Percentiles rank a stretch among this genome's conserved stretches.
These are phyloP conservation scores for Drosophila kuntzei DNA, from an alignment of 2,888 invertebrate genomes.

Conservation along the genomic window DNA sequence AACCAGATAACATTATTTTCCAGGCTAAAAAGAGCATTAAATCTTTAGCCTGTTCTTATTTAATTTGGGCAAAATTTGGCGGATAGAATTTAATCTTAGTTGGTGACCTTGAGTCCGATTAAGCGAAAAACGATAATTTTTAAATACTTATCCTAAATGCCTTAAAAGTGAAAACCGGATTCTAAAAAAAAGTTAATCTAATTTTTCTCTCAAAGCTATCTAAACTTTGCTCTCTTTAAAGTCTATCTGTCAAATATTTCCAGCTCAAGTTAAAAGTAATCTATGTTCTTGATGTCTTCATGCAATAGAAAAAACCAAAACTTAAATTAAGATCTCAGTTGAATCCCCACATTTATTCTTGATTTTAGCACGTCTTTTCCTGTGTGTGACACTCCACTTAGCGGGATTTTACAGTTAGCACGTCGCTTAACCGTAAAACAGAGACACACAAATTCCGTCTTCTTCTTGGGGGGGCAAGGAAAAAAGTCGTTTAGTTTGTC, in stretches of 20 bases:
- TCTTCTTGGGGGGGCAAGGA: neutral
- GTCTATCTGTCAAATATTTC: neutral
- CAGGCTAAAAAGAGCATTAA: too few relatives aligned
- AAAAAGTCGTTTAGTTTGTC: slow-evolving; percentile 27
- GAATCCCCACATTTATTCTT: neutral
- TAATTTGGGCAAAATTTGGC: too few relatives aligned
- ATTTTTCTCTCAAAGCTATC: too few relatives aligned
- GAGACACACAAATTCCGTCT: slow-evolving; percentile 4
- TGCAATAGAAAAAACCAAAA: neutral
- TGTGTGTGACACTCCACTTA: slow-evolving; percentile 22
- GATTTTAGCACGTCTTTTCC: slow-evolving; percentile 1
- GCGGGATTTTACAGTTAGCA: slow-evolving; percentile 25
- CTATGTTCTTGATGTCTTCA: neutral
- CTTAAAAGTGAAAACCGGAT: too few relatives aligned
- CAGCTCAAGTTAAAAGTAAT: neutral
- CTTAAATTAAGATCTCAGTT: neutral
- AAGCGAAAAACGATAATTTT: too few relatives aligned
- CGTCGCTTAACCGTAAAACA: slow-evolving; percentile 21
- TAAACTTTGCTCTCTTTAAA: neutral
- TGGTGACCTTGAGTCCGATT: too few relatives aligned
- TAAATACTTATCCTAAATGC: too few relatives aligned
- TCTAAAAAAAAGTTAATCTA: too few relatives aligned
- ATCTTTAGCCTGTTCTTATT: too few relatives aligned
- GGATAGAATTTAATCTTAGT: too few relatives aligned
- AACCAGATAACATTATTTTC: too few relatives aligned